Evolutionary conservation across 2,888 invertebrate genomes (phyloP), one percentile per base, ranked within the genome.

Genomic region (Epistrophe eligans): DNA sequence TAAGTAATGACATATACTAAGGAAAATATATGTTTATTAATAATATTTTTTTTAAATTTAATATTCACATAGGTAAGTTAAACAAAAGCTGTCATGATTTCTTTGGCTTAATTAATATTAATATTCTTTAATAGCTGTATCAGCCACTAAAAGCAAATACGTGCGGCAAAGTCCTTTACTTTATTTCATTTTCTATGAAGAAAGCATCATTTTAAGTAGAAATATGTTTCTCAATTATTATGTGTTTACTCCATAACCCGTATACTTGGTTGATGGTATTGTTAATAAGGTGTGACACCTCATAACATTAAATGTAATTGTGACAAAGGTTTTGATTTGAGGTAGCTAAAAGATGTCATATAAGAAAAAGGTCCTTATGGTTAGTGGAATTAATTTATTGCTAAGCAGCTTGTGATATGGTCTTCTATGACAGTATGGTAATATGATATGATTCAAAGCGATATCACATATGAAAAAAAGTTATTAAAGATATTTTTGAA

Each of bases 291-390:
- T 17, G 17, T 48, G 35, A 48, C 66, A 48, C 10, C 4, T 66
- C 35, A 66, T 66, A 32, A 48, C 45, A 45, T n/a, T 66, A 35
- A 32, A 28, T 48, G n/a, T 35, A 17, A 66, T 35, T 66, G 48
- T 35, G 48, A 35, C n/a, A 28, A 13, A 28, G 48, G 45, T 66
- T 48, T 45, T 17, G 10, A 66, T 17, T 32, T 17, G n/a, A 13
- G 50, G 19, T 9, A 48, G 7, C 45, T 48, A 17, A 17, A 48
- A 17, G 48, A 48, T 9, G 4, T 17, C 17, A 17, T 17, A 48
- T 17, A 48, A 48, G 8, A 10, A 48, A 48, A 48, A 17, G 48
- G 8, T 48, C 3, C 2, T n/a, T 24, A 24, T 8, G n/a, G 4
- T 10, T 48, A 17, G 17, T 48, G 45, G n/a, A 45, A n/a, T 7